Evolutionary conservation across 23 tunicate genomes (phyloP), one percentile per base, ranked within the genome.

Genomic region (Ciona savignyi): DNA sequence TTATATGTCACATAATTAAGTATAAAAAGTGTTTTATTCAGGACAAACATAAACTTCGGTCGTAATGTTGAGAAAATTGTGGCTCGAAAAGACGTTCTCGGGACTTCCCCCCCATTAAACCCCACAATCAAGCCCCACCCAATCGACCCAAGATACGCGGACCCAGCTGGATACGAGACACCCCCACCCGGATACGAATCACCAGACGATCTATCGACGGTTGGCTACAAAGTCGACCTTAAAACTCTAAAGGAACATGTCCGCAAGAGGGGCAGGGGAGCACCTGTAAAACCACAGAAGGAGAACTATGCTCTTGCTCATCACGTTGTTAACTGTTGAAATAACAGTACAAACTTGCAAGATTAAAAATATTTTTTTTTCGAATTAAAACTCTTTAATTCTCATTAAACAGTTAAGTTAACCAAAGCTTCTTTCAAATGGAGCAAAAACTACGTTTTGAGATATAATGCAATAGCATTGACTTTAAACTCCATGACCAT

Each of bases 151-250:
- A 11, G 24, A 9, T 9, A 9, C 24, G 28, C 9, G 23, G 6
- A 63, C 22, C 6, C 22, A 63, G 28, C 67, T n/a, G 67, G 28
- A 6, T 63, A 63, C 60, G 63, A 34, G 64, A 68, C 35, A 21
- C 79, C 33, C 15, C 72, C 34, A 28, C 63, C 73, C 29, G 63
- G 29, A 23, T 72, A 73, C 75, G 34, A 78, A 67, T 35, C 72
- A 0, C 65, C 70, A 4, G 30, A 67, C 30, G 92, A 85, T 35
- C 72, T 86, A 0, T 80, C 93, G 24, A 64, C 48, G 0, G 75
- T 87, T 19, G 82, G 56, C 2, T 87, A 61, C 75, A 87, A 78
- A 0, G 86, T 87, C 22, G 95, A 87, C 33, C 42, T 87, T 56
- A 71, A 76, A 31, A 87, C 95, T 29, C 33, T 87, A 32, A 87